Evolutionary conservation across 2,888 invertebrate genomes (phyloP), one percentile per base, ranked within the genome.

Genomic region (Nasonovia ribisnigri): DNA sequence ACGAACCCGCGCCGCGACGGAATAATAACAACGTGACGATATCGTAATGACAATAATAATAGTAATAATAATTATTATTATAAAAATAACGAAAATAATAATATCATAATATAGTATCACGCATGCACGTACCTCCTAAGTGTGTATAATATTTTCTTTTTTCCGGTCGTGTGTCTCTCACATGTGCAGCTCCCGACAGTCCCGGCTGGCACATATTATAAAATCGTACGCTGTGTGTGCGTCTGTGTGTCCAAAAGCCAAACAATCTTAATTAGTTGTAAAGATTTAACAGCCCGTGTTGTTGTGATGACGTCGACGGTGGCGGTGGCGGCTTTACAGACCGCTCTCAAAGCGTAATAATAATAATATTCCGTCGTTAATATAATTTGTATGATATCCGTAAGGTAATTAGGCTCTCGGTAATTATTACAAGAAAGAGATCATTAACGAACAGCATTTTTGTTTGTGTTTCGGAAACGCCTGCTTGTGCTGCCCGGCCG

Each of bases 261-360:
- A 93, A 93, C 93, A 93, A 86, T 93, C 93, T 93, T 93, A 93
- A 93, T 93, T 93, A 93, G 93, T 93, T 93, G 93, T 93, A 90
- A 93, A 93, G 86, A 90, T 93, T 93, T 93, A 93, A 93, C 93
- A 93, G 93, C 26, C 90, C 93, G 90, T 93, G 92, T 93, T 57
- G 88, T 89, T 29, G 54, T 51, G 92, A 91, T 43, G 48, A 46
- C 54, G 91, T 60, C 92, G 92, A 88, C 29, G 84, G 67, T 36
- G 36, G 48, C 42, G 86, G 57, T 54, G 67, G 88, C 93, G 86
- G 93, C 89, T 60, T 93, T 77, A 77, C 92, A 36, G 60, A 90
- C 89, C 90, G 93, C 90, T 90, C 84, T 93, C 93, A 93, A 93
- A 93, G 93, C 88, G 13, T 67, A 90, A 54, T 36, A 54, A 77